These are phyloP conservation scores for Halcyon chelicuti DNA, from an alignment of 2,797 vertebrate species.

Conservation along the genomic window DNA sequence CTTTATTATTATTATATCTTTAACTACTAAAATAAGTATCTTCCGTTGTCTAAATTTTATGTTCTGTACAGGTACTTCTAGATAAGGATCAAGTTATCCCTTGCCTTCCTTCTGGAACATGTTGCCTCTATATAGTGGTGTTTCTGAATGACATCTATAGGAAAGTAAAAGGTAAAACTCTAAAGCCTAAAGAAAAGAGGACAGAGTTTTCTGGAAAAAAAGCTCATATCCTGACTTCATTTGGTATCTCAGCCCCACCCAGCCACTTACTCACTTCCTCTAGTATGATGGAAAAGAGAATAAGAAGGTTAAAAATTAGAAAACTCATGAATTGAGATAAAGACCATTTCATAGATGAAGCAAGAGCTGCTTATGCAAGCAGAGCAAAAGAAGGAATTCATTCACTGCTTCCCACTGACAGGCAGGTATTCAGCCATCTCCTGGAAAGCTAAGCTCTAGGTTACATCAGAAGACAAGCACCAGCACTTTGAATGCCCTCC, in stretches of 20 bases:
- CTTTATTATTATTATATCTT: neutral
- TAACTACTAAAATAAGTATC: neutral
- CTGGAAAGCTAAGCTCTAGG: too few relatives aligned
- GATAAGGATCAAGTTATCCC: neutral
- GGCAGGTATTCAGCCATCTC: too few relatives aligned
- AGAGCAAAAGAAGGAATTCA: neutral
- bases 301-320: neutral
- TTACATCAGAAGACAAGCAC: too few relatives aligned
- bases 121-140: neutral
- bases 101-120: neutral
- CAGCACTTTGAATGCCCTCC: too few relatives aligned
- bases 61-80: neutral
- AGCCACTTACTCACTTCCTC: neutral
- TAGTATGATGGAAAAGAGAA: neutral
- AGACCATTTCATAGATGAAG: neutral
- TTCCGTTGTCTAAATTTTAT: neutral
- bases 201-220: neutral
- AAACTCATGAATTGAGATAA: neutral
- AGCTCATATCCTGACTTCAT: neutral
- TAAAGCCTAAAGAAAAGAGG: neutral
- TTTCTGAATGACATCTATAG: neutral
- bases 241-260: neutral
- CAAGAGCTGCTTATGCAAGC: fast-evolving
- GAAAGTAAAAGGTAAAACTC: neutral
- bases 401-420: too few relatives aligned